Evolutionary conservation across 2,797 vertebrate genomes (phyloP).

Genomic region (Siniperca obscura): DNA sequence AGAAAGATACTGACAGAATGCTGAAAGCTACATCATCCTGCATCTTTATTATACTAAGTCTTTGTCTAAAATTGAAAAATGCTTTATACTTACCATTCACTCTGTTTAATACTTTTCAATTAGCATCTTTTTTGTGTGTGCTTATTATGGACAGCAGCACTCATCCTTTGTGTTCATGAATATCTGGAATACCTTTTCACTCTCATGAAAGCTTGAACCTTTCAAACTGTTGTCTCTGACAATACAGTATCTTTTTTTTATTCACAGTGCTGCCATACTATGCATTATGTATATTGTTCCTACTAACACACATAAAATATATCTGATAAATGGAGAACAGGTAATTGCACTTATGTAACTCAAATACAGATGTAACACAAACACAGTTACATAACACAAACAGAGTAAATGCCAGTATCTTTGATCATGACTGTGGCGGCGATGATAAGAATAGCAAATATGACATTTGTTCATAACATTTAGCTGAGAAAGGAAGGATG

Average conservation of each 20-base stretch:
- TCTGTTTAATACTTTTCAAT: conserved; percentile 23
- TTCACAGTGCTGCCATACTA: neutral
- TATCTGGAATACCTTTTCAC: conserved; percentile 20
- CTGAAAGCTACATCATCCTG: conserved; percentile 1
- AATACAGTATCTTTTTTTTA: neutral
- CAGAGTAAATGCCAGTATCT: conserved; percentile 70
- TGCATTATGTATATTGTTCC: conserved; percentile 36
- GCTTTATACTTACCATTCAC: conserved; percentile 10
- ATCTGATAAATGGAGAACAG: conserved; percentile 32
- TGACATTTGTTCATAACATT: conserved; percentile 68
- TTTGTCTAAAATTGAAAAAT: conserved; percentile 12
- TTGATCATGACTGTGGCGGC: conserved; percentile 46
- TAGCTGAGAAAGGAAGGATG: conserved; percentile 26
- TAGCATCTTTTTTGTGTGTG: conserved; percentile 12
- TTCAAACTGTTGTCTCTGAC: conserved; percentile 9
- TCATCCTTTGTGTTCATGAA: conserved; percentile 28
- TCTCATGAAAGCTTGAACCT: conserved; percentile 34
- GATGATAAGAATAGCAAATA: conserved; percentile 60
- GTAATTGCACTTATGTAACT: conserved; percentile 62
- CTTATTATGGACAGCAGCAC: conserved; percentile 16
- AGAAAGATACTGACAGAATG: conserved; percentile 16
- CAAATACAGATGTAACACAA: conserved; percentile 53
- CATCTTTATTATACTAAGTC: neutral
- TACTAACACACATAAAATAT: conserved; percentile 23
- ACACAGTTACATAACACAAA: conserved; percentile 61